Base-by-base conservation (phyloP, 1,140 invertebrate species). In the Drosophila rhopaloa region DNA sequence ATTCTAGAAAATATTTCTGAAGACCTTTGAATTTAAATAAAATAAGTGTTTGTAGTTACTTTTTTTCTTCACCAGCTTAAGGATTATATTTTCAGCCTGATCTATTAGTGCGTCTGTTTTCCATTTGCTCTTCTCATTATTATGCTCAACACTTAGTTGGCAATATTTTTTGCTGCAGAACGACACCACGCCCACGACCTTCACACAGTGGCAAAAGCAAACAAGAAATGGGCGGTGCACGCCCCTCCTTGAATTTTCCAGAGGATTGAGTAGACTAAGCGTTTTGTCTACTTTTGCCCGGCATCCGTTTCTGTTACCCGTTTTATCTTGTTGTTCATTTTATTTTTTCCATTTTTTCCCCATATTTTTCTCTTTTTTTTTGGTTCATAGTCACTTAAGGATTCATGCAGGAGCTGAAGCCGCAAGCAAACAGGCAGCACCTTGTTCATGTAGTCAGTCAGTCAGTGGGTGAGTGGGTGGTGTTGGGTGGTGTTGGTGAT, bases 111-210 rank as follows among this genome's bases (percentile, higher is more conserved):
- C 67, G 38, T 60, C 55, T 50, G 44, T 40, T 59, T 73, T 48
- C 37, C 53, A 71, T 73, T 56, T 70, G 55, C 61, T 27, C 59
- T 72, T 68, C 84, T 80, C 62, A 84, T 89, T 88, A 83, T 84
- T 88, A 88, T 88, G 84, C 84, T 84, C 73, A 72, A 84, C 84
- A 84, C 84, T 89, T 78, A 71, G 76, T 80, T 84, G 81, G 73
- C 59, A 65, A 80, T 83, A 72, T 78, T 66, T 78, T 73, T 80
- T 50, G 29, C 47, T 67, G 51, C 60, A 51, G 60, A 65, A 62
- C 71, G 46, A 56, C 72, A 46, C 65, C 66, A 66, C 60, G 66
- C 63, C 58, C 54, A 81, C 84, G 84, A 88, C 84, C 84, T 88
- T 89, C 83, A 89, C 72, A 80, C 74, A 63, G 72, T 71, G 46